Evolutionary conservation across 1,140 invertebrate genomes (phyloP).

Genomic region (Hylaeus volcanicus): DNA sequence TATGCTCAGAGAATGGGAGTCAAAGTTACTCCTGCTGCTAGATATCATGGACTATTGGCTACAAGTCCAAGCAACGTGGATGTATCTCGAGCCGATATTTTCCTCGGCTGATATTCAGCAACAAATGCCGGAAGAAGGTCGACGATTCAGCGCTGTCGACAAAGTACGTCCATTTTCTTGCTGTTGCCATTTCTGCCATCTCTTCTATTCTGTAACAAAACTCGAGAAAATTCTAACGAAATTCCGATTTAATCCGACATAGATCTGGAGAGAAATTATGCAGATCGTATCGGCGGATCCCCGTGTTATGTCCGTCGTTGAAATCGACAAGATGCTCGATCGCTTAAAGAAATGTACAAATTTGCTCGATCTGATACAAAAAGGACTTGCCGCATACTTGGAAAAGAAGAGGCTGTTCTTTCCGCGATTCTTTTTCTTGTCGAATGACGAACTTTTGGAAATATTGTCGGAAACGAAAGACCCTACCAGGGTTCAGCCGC

Average conservation of each 20-base stretch:
- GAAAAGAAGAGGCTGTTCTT: conserved; percentile 98
- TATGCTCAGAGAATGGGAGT: conserved; percentile 87
- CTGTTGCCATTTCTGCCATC: no score
- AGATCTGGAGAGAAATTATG: conserved; percentile 97
- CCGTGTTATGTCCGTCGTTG: conserved; percentile 91
- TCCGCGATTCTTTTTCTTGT: conserved; percentile 98
- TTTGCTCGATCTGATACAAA: conserved; percentile 93
- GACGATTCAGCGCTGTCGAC: conserved; percentile 94
- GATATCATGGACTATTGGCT: conserved; percentile 98
- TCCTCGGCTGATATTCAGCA: conserved; percentile 98
- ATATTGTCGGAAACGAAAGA: conserved; percentile 98
- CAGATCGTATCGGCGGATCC: conserved; percentile 89
- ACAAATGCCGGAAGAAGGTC: conserved; percentile 95
- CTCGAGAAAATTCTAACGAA: no score
- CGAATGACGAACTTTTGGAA: conserved; percentile 97
- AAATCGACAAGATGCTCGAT: conserved; percentile 96
- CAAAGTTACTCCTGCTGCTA: conserved; percentile 88
- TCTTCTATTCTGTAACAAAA: no score
- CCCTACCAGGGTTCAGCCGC: conserved; percentile 97
- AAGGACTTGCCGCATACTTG: conserved; percentile 95
- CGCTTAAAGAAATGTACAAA: conserved; percentile 93
- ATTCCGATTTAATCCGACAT: not conserved
- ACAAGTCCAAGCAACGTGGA: conserved; percentile 97
- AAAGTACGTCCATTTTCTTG: conserved; percentile 85
- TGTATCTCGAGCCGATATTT: conserved; percentile 98